A percentile compares a stretch with the other conserved stretches of the same genome.
phyloP scores from a whole-genome alignment of 2,888 invertebrate genomes.

The Nasonia oneida region DNA sequence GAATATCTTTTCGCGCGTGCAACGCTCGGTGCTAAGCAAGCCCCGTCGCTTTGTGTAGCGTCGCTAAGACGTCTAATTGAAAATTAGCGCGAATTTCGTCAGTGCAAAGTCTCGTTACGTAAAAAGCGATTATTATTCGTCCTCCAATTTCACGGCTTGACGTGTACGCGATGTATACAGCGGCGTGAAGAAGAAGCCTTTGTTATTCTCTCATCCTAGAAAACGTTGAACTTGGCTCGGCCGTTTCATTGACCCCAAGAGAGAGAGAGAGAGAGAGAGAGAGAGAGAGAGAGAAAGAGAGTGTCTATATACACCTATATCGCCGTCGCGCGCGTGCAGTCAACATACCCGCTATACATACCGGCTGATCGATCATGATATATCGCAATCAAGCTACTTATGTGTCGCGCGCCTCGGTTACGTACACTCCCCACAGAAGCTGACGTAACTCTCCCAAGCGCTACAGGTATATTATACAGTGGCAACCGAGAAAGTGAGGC shows the following conservation, averaged over 20 bases:
- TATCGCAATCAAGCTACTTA: constrained; percentile 1
- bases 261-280: background rate
- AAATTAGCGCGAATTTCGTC: background rate
- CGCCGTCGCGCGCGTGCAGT: background rate
- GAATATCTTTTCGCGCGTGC: background rate
- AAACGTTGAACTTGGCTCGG: constrained; percentile 44
- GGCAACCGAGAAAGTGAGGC: background rate
- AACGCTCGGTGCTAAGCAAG: background rate
- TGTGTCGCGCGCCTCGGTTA: background rate
- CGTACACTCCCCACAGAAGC: background rate
- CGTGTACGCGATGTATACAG: background rate
- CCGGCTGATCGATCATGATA: constrained; percentile 27
- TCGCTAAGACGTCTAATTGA: background rate
- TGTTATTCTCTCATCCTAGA: constrained; percentile 9
- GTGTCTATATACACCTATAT: background rate
- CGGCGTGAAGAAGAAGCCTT: background rate
- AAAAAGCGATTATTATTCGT: background rate
- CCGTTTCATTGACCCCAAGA: constrained; percentile 40
- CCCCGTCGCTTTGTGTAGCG: background rate
- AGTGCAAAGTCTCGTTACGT: too few species aligned
- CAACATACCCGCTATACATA: background rate
- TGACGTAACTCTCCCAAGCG: background rate
- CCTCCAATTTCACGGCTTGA: background rate
- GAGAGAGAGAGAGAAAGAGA: background rate
- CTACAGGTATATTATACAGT: background rate